These are phyloP conservation scores for Sesamia nonagrioides DNA, from an alignment of 1,140 invertebrate genomes.

Conservation along the genomic window DNA sequence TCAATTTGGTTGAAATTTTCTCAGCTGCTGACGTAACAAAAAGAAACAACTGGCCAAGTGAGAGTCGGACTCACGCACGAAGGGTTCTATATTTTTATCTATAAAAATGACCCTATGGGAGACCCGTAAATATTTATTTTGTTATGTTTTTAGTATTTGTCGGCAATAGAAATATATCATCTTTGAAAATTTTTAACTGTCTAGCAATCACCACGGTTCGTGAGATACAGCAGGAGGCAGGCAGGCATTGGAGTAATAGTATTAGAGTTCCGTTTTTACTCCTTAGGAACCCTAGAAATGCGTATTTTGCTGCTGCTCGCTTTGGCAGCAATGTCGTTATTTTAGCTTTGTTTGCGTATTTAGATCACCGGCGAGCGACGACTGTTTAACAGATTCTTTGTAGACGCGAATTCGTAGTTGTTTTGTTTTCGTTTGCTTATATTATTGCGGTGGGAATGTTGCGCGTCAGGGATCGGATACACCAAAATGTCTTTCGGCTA, in stretches of 20 bases:
- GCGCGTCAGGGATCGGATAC: background rate
- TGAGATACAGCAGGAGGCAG: too few species aligned
- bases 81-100: too few species aligned
- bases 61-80: too few species aligned
- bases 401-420: background rate
- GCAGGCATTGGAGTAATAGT: too few species aligned
- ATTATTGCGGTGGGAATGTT: background rate
- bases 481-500: background rate
- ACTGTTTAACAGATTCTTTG: constrained; percentile 20
- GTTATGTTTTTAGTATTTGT: too few species aligned
- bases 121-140: too few species aligned
- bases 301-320: background rate
- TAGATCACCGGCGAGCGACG: background rate
- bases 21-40: background rate
- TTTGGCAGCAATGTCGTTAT: constrained; percentile 39
- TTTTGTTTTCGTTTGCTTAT: background rate
- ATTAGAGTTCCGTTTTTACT: too few species aligned
- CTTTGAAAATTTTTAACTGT: too few species aligned
- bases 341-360: constrained; percentile 33
- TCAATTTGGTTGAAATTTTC: background rate
- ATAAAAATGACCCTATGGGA: too few species aligned
- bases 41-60: background rate
- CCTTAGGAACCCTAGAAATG: background rate
- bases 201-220: too few species aligned
- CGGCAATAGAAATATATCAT: too few species aligned